Evolutionary conservation across 2,113 vertebrate species (phyloP), one percentile per base, ranked within the genome.

Genomic region (Lepus timidus): DNA sequence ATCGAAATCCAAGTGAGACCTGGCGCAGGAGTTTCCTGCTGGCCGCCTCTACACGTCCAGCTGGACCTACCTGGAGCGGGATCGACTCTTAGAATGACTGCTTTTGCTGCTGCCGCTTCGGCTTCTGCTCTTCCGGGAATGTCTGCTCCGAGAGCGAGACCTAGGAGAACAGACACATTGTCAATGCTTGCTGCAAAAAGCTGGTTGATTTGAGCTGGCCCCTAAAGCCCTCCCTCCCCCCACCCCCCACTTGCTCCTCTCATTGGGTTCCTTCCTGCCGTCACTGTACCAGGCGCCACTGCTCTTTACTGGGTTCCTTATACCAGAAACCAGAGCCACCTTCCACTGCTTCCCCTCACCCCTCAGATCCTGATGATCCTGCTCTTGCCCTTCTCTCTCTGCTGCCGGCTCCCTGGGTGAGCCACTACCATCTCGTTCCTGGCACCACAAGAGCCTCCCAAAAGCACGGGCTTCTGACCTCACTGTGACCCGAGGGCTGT

Each of bases 131-230:
- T 99, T 99, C 25, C 98, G 99, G 61, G 99, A 99, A 83, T 99
- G 98, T 96, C 99, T 98, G 98, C 99, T 99, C 96, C 99, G 98
- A 97, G 99, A 99, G 94, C 98, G 99, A 97, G 99, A 99, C 98
- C 99, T 99, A 96, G 84, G 94, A 23, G 90, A 88, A 92, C 75
- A 91, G 61, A 0, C 39, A 7, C 31, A 65, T 14, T 67, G n/a
- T 68, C 22, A 65, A 52, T 22, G 58, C 10, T 49, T 61, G 67
- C 9, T 51, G 74, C 17, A 49, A 89, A 75, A 36, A 17, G 9
- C 31, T 39, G 51, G 29, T 29, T 36, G 4, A 68, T 29, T 16
- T 39, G 14, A 86, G 71, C 49, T 39, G 88, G 55, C 19, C 10
- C 33, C 1, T 4, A 25, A 83, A 3, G 1, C 3, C 31, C n/a